Evolutionary conservation across 2,797 vertebrate species (phyloP).

Genomic region (Sphenopsis melanotis): DNA sequence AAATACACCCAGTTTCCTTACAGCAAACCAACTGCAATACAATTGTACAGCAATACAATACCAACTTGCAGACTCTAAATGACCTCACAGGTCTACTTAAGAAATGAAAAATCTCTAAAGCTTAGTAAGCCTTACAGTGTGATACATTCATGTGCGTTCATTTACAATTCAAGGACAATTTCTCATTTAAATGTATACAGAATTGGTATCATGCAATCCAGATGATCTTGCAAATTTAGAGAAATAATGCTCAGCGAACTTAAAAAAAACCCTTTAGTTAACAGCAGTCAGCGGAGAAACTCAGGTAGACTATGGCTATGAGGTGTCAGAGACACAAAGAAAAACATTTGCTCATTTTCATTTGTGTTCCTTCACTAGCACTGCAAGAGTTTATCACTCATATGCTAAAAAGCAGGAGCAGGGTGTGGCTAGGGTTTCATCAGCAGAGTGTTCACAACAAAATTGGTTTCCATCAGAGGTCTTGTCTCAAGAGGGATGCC

Average conservation of each 20-base stretch:
- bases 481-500: background rate
- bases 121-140: background rate
- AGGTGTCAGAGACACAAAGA: background rate
- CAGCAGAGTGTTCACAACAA: background rate
- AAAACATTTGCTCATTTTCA: background rate
- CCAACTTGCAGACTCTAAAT: background rate
- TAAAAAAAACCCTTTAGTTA: background rate
- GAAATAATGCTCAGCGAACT: background rate
- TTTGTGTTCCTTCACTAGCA: background rate
- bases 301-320: rapidly evolving
- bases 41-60: background rate
- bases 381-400: background rate
- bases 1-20: background rate
- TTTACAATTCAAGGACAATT: background rate
- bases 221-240: background rate
- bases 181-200: background rate
- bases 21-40: background rate
- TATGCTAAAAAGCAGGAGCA: background rate
- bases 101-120: background rate
- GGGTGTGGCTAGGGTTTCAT: background rate
- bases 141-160: background rate
- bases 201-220: background rate
- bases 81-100: background rate
- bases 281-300: background rate
- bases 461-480: background rate